Evolutionary conservation across 2,113 vertebrate species (phyloP).

Genomic region (Psilopogon haemacephalus): DNA sequence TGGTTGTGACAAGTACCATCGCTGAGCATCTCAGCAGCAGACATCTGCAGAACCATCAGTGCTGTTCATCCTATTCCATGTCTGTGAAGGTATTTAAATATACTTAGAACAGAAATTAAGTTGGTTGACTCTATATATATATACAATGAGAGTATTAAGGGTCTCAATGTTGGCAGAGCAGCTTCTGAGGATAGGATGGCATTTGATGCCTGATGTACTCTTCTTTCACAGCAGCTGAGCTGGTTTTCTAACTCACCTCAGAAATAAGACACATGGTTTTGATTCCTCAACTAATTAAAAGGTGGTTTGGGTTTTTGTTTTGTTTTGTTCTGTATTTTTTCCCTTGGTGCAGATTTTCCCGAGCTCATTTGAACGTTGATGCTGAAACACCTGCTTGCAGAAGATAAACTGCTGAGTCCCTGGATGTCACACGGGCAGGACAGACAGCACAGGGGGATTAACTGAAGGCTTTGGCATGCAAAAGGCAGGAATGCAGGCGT

Average conservation of each 20-base stretch:
- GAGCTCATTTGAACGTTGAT: conserved; percentile 46
- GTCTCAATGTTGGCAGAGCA: not conserved
- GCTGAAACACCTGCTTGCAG: conserved; percentile 41
- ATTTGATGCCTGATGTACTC: not conserved
- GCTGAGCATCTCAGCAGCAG: not conserved
- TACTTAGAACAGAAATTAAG: not conserved
- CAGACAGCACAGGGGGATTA: not conserved
- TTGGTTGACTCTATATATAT: no score
- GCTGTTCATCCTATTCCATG: not conserved
- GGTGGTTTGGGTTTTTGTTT: not conserved
- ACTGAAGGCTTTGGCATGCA: not conserved
- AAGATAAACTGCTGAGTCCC: conserved; percentile 3
- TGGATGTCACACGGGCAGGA: not conserved
- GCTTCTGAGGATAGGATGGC: not conserved
- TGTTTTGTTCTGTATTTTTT: no score
- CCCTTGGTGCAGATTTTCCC: conserved; percentile 27
- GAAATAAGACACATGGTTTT: conserved; percentile 26
- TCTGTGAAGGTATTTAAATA: not conserved
- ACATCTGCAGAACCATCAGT: not conserved
- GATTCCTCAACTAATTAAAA: conserved; percentile 17
- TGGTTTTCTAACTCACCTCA: not conserved
- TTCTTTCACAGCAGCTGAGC: not conserved
- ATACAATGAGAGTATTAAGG: not conserved
- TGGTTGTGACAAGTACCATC: not conserved
- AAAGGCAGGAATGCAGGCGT: not conserved